phyloP scores from a whole-genome alignment of 2,797 vertebrate genomes.

The Amniataba percoides region DNA sequence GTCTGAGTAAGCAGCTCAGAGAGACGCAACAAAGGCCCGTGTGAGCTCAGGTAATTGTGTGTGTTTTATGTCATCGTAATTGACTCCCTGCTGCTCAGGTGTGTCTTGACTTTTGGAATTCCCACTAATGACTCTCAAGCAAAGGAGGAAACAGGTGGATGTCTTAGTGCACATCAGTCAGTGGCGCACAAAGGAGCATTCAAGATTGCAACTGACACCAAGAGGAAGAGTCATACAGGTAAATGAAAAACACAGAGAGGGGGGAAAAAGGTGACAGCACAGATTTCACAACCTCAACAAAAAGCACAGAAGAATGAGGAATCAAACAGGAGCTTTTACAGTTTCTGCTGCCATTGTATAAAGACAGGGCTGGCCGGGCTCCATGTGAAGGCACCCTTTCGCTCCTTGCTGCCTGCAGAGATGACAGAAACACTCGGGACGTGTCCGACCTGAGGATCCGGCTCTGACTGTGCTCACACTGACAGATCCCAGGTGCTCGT shows the following conservation, averaged over 20 bases:
- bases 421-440: background rate
- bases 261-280: background rate
- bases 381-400: background rate
- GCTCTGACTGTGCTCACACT: background rate
- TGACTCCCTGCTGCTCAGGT: background rate
- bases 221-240: constrained; percentile 5
- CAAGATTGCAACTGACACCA: background rate
- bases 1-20: background rate
- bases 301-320: constrained; percentile 50
- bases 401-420: background rate
- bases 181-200: constrained; percentile 27
- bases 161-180: background rate
- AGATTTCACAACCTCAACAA: constrained; percentile 4
- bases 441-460: background rate
- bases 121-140: background rate
- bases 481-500: background rate
- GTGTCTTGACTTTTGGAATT: constrained; percentile 25
- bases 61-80: background rate
- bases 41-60: background rate
- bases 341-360: background rate
- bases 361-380: background rate
- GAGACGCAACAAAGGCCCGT: background rate
- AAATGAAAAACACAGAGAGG: background rate
- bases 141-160: constrained; percentile 40
- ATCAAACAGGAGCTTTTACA: background rate